Percentiles rank a stretch among this genome's conserved stretches.
These are phyloP conservation scores for Nomada lathburiana DNA, from an alignment of 2,888 invertebrate genomes.

Conservation along the genomic window DNA sequence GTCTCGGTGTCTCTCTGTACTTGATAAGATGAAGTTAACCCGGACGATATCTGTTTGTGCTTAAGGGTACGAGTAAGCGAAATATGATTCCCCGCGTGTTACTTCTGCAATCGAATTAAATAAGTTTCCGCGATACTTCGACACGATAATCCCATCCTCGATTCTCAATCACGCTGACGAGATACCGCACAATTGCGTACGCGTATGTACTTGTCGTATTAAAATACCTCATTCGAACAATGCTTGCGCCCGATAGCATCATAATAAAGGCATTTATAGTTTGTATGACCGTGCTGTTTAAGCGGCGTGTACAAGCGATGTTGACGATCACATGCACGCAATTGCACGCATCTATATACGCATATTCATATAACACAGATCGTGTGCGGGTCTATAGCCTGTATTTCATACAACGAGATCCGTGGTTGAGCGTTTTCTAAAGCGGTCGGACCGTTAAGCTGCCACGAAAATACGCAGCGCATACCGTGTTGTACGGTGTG, in stretches of 20 bases:
- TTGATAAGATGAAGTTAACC: neutral
- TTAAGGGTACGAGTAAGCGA: neutral
- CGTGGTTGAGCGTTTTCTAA: constrained; percentile 57
- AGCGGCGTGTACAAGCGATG: constrained; percentile 2
- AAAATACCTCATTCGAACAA: constrained; percentile 46
- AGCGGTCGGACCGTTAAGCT: constrained; percentile 35
- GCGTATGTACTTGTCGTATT: constrained; percentile 1
- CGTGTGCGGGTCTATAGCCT: constrained; percentile 29
- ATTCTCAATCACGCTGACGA: constrained; percentile 1
- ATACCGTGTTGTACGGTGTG: constrained; percentile 39
- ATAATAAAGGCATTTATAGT: constrained; percentile 56
- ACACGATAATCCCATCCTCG: constrained; percentile 21
- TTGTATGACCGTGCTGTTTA: constrained; percentile 42
- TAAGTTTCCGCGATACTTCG: constrained; percentile 27
- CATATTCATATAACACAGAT: constrained; percentile 28
- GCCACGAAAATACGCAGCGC: constrained; percentile 55
- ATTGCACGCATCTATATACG: neutral
- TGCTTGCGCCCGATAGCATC: constrained; percentile 38
- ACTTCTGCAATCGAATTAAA: constrained; percentile 12
- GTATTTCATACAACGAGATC: constrained; percentile 51
- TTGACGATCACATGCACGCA: neutral
- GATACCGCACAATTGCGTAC: constrained; percentile 1
- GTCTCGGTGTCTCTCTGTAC: no score
- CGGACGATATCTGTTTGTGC: neutral
- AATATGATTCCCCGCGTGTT: neutral